Conservation (phyloP, 2,888 invertebrate species). For the Caenorhabditis panamensis region DNA sequence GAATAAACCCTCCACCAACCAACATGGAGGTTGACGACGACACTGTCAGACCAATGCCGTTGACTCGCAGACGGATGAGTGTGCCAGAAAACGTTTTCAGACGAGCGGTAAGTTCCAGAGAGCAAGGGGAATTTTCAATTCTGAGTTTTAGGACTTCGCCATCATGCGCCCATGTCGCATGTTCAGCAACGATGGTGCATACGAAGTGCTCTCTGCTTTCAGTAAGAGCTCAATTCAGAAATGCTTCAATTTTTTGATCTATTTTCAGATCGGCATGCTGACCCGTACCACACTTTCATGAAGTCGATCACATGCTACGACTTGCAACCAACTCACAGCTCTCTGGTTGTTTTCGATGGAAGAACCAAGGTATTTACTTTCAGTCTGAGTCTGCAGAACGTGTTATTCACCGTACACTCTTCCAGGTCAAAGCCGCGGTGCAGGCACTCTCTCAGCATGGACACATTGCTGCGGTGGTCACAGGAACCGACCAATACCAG, state of each 20-base stretch:
- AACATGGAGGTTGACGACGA: constrained; percentile 63
- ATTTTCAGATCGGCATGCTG: constrained; percentile 70
- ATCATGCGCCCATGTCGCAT: constrained; percentile 73
- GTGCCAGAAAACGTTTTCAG: constrained; percentile 78
- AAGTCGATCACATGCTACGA: constrained; percentile 79
- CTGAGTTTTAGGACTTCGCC: constrained; percentile 75
- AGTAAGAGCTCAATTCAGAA: constrained; percentile 13
- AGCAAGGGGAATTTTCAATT: not conserved
- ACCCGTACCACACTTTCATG: constrained; percentile 77
- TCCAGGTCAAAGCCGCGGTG: constrained; percentile 74
- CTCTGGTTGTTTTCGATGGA: constrained; percentile 76
- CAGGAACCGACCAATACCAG: constrained; percentile 60
- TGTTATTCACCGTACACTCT: not conserved
- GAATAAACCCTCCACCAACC: constrained; percentile 21
- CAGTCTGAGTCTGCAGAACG: constrained; percentile 4
- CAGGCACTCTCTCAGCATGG: constrained; percentile 73
- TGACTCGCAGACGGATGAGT: constrained; percentile 69
- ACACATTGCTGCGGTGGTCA: constrained; percentile 71
- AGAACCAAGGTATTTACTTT: constrained; percentile 53
- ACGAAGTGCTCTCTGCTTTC: constrained; percentile 61
- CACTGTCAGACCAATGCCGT: constrained; percentile 55
- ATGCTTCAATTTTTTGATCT: constrained; percentile 5
- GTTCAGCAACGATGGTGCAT: constrained; percentile 50
- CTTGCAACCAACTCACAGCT: constrained; percentile 75
- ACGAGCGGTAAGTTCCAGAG: constrained; percentile 69